Conservation (phyloP, 2,888 invertebrate species). For the Agrilus cyanescens region DNA sequence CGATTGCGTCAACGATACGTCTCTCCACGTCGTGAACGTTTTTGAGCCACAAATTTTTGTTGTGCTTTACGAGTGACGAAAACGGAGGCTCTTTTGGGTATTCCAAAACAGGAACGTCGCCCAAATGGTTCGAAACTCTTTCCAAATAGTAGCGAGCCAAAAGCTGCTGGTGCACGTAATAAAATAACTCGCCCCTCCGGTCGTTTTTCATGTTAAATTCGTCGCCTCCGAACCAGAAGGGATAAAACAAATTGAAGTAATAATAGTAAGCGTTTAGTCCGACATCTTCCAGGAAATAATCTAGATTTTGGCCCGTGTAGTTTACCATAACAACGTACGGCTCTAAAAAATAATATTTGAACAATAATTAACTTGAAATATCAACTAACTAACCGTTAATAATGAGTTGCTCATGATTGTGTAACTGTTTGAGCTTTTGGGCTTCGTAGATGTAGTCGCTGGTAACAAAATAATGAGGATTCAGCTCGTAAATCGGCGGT, state of each 20-base stretch:
- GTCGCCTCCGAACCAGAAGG: conserved; percentile 50
- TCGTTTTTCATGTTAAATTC: conserved; percentile 42
- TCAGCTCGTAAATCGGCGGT: conserved; percentile 61
- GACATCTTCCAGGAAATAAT: conserved; percentile 64
- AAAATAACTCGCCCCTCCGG: conserved; percentile 52
- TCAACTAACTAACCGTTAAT: not conserved
- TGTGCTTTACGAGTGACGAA: too few species aligned
- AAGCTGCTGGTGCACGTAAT: conserved; percentile 55
- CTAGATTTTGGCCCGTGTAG: conserved; percentile 45
- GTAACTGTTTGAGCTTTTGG: conserved; percentile 47
- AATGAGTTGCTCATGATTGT: conserved; percentile 19
- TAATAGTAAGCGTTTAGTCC: conserved; percentile 55
- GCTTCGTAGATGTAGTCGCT: conserved; percentile 54
- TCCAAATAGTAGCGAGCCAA: conserved; percentile 64
- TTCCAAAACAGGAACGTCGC: conserved; percentile 50
- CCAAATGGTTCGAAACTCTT: conserved; percentile 56
- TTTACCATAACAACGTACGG: conserved; percentile 48
- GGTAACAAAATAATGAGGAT: conserved; percentile 60
- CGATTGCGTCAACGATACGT: conserved; percentile 46
- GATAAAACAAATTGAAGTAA: conserved; percentile 47
- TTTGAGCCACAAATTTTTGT: too few species aligned
- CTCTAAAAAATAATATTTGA: not conserved
- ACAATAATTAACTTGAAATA: too few species aligned
- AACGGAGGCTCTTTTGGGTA: conserved; percentile 52
- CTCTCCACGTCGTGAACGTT: conserved; percentile 37